Evolutionary conservation across 1,140 invertebrate genomes (phyloP), one percentile per base, ranked within the genome.

Genomic region (Spodoptera litura): DNA sequence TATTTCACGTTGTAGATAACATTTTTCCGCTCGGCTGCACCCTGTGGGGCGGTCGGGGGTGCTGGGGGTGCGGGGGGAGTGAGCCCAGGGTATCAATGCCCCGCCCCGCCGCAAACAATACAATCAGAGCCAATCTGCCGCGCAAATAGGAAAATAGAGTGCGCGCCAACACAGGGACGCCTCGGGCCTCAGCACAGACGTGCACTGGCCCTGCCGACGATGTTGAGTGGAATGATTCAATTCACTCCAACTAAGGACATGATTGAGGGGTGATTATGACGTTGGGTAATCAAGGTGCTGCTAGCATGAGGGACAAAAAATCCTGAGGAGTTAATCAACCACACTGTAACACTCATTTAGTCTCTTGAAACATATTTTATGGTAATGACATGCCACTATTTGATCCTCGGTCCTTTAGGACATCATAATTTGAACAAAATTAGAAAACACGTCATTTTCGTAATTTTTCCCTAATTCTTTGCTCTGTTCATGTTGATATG

Each of bases 81-180:
- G 79, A 52, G 73, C 12, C 25, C 49, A 9, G 61, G 83, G 85
- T 85, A 87, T 86, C 83, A 84, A 80, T 80, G 84, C 85, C 83
- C 88, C 88, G 85, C 86, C 86, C 88, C 81, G 87, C 90, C 79
- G 88, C 90, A 93, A 94, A 94, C 91, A 94, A 94, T 92, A 93
- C 91, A 94, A 94, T 94, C 93, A 92, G 85, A 93, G 87, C 87
- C 93, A 94, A 94, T 93, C 93, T 94, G 90, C 86, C 91, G 91
- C 91, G 89, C 89, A 94, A 93, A 94, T 94, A 94, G 91, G 92
- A 93, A 93, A 93, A 94, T 93, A 94, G 91, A 93, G 90, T 91
- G 89, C 91, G 86, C 89, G 89, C 84, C 86, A 85, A 85, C 64
- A 81, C 91, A 93, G 91, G 88, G 79, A 89, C 90, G 92, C 83